A percentile compares a stretch with the other conserved stretches of the same genome.
These are phyloP conservation scores for Intoshia linei DNA, from an alignment of 1,140 invertebrate species.

Conservation along the genomic window DNA sequence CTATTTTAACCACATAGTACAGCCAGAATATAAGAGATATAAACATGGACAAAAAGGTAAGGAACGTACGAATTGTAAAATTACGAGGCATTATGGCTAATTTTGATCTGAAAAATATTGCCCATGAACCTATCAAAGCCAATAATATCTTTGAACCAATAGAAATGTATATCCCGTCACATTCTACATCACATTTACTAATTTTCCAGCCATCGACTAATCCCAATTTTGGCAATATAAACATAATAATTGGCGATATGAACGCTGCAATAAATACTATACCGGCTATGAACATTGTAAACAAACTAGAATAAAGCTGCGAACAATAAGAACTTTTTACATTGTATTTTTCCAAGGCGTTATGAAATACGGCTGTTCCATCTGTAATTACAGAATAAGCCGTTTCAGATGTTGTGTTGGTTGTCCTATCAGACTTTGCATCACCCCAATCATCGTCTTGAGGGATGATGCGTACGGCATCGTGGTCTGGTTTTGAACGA, in stretches of 20 bases:
- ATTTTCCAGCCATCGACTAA: conserved; percentile 27
- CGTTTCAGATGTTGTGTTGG: conserved; percentile 59
- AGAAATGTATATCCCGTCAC: conserved; percentile 53
- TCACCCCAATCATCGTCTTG: conserved; percentile 87
- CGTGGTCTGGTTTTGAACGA: conserved; percentile 38
- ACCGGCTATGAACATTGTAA: conserved; percentile 36
- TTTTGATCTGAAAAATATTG: conserved; percentile 26
- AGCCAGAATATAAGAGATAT: conserved; percentile 81
- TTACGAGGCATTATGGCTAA: conserved; percentile 56
- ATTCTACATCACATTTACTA: conserved; percentile 40
- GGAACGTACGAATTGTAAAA: conserved; percentile 51
- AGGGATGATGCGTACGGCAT: conserved; percentile 62
- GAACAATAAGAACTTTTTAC: conserved; percentile 24
- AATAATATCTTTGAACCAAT: conserved; percentile 61
- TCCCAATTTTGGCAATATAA: conserved; percentile 41
- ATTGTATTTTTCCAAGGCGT: conserved; percentile 14
- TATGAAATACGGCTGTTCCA: conserved; percentile 28
- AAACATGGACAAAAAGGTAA: conserved; percentile 52
- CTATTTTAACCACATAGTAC: conserved; percentile 62
- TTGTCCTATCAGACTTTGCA: conserved; percentile 74
- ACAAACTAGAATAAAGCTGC: conserved; percentile 8
- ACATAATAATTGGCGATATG: conserved; percentile 62
- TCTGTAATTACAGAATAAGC: conserved; percentile 50
- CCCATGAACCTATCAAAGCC: conserved; percentile 63
- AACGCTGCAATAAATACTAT: conserved; percentile 45